These are phyloP conservation scores for Philypnodon macrostomus DNA, from an alignment of 2,797 vertebrate genomes.

Conservation along the genomic window DNA sequence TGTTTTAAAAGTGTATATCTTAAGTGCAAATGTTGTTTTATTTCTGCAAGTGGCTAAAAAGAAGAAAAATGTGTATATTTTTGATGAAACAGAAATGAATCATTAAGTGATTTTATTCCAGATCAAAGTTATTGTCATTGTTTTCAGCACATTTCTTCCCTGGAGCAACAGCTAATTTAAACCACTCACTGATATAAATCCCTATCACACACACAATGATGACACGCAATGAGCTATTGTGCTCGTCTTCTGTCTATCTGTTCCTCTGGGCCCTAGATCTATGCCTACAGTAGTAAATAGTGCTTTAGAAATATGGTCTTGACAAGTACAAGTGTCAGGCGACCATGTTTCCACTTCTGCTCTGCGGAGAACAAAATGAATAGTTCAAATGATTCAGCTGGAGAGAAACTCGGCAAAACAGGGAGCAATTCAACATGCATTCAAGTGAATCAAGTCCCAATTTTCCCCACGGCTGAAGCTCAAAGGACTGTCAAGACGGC, in stretches of 20 bases:
- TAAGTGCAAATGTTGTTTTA: no score
- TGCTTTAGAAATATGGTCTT: slow-evolving; percentile 20
- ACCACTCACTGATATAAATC: not conserved
- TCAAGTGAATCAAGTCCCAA: slow-evolving; percentile 52
- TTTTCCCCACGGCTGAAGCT: slow-evolving; percentile 40
- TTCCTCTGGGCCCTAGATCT: slow-evolving; percentile 13
- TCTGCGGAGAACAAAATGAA: slow-evolving; percentile 37
- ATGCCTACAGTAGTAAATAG: slow-evolving; percentile 16
- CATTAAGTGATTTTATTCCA: not conserved
- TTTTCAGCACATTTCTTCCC: not conserved
- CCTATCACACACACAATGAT: not conserved
- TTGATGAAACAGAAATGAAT: slow-evolving; percentile 1
- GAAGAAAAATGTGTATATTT: not conserved
- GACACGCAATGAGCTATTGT: slow-evolving; percentile 19
- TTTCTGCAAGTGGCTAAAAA: no score
- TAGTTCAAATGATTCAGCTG: slow-evolving; percentile 49
- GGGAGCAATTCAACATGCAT: slow-evolving; percentile 50
- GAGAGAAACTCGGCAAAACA: slow-evolving; percentile 43
- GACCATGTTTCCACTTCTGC: slow-evolving; percentile 29
- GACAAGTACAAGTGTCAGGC: slow-evolving; percentile 38
- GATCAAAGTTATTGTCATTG: slow-evolving; percentile 13
- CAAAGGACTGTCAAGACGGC: slow-evolving; percentile 41
- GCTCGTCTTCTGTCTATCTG: slow-evolving; percentile 7
- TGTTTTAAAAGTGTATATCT: no score
- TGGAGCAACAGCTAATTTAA: slow-evolving; percentile 8